Percentiles rank a stretch among this genome's conserved stretches.
Conservation (phyloP, 2,888 invertebrate species). For the Notocelia uddmanniana region DNA sequence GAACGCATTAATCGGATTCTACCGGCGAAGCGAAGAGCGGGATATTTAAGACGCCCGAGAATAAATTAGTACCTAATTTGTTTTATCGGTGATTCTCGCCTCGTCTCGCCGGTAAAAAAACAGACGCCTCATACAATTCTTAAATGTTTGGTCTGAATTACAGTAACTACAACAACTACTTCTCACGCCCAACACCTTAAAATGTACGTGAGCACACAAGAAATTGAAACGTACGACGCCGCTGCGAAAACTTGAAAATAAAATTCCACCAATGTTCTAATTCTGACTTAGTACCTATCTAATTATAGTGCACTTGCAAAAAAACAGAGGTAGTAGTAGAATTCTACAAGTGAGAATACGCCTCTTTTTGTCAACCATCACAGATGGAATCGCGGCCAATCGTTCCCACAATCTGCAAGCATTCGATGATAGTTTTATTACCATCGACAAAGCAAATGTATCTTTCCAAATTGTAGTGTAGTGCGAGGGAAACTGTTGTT, state of each 20-base stretch:
- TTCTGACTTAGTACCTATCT: neutral
- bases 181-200: slow-evolving; percentile 1
- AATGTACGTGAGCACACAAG: slow-evolving; percentile 1
- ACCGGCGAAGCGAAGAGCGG: too few relatives aligned
- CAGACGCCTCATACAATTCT: slow-evolving; percentile 2
- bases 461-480: too few relatives aligned
- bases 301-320: neutral
- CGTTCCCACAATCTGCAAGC: too few relatives aligned
- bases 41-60: too few relatives aligned
- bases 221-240: neutral
- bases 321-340: too few relatives aligned
- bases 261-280: neutral
- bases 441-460: neutral
- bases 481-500: neutral
- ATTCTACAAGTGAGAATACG: too few relatives aligned
- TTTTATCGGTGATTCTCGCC: too few relatives aligned
- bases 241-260: neutral
- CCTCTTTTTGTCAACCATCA: too few relatives aligned
- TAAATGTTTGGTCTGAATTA: slow-evolving; percentile 7
- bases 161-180: neutral
- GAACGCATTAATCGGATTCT: neutral
- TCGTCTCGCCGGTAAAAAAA: too few relatives aligned
- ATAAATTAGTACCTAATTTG: too few relatives aligned
- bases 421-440: neutral
- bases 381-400: too few relatives aligned